Base-by-base conservation (phyloP, 2,888 invertebrate genomes). In the Meganola albula region DNA sequence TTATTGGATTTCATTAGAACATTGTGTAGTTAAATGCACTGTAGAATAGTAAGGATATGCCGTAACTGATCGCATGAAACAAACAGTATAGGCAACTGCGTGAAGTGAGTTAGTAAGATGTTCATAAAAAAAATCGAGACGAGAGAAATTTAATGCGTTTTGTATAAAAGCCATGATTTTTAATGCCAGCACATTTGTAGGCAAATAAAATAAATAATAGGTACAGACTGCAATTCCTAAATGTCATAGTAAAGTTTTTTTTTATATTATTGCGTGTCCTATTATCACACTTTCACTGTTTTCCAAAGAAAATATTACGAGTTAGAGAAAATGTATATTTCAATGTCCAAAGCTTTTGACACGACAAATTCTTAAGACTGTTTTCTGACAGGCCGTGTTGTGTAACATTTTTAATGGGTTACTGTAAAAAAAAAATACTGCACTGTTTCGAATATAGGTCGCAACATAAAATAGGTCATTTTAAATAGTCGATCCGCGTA, bases 391-490 rank as follows among this genome's bases (percentile, higher is more conserved):
- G 66, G 38, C 52, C 51, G 53, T 54, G 63, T 79, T 80, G 71
- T 74, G 73, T 75, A 76, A 80, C 73, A 63, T 70, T 63, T 71
- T 75, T 70, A 75, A 75, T 73, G 65, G 60, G 53, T 58, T 60
- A 44, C 51, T 62, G 63, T 64, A 64, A 70, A 73, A 72, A 72
- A n/a, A n/a, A 58, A 56, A 58, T 51, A 58, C 50, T 74, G 70
- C 73, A 79, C 58, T 68, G 65, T 55, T 72, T 76, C 74, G 70
- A 78, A 84, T 79, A 73, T 53, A 62, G 84, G 83, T 77, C 84
- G 76, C 63, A 48, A 44, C 48, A 40, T 62, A 56, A 79, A 77
- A 75, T 80, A 57, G 84, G 83, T 83, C 84, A 75, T 60, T 67
- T 68, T 63, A 79, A 80, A 79, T 79, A 77, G 72, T 67, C 57